phyloP scores from a whole-genome alignment of 2,797 vertebrate genomes.

The Chloroceryle inda region DNA sequence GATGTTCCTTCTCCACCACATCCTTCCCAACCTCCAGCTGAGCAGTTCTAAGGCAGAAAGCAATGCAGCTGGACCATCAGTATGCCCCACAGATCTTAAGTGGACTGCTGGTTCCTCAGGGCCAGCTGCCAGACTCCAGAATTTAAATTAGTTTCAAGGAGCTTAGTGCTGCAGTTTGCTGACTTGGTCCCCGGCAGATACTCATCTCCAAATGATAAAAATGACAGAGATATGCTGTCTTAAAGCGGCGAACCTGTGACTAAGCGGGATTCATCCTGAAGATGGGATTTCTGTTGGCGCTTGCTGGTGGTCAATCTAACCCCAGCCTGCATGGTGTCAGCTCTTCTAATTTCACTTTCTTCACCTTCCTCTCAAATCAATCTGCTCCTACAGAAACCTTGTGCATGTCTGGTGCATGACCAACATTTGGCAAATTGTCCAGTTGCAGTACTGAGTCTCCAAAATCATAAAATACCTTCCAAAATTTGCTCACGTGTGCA shows the following conservation, averaged over 20 bases:
- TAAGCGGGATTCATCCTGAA: not conserved
- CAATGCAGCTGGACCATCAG: not conserved
- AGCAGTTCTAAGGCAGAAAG: not conserved
- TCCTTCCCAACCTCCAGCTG: not conserved
- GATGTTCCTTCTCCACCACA: not conserved
- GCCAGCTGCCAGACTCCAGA: not conserved
- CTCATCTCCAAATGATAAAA: constrained; percentile 1
- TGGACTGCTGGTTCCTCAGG: not conserved
- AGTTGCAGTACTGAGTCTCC: not conserved
- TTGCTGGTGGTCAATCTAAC: not conserved
- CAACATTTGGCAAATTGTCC: not conserved
- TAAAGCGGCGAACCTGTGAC: not conserved
- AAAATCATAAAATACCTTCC: not conserved
- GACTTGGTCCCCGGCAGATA: not conserved
- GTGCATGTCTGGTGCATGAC: not conserved
- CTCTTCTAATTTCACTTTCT: not conserved
- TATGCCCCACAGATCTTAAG: not conserved
- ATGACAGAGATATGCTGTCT: not conserved
- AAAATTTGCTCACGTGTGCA: not conserved
- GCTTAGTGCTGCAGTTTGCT: not conserved
- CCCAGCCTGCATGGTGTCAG: not conserved
- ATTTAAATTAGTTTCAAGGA: constrained; percentile 8
- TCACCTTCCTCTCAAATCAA: not conserved
- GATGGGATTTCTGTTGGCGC: not conserved
- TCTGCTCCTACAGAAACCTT: not conserved